phyloP scores from a whole-genome alignment of 2,113 vertebrate genomes.

The Thomomys bottae region DNA sequence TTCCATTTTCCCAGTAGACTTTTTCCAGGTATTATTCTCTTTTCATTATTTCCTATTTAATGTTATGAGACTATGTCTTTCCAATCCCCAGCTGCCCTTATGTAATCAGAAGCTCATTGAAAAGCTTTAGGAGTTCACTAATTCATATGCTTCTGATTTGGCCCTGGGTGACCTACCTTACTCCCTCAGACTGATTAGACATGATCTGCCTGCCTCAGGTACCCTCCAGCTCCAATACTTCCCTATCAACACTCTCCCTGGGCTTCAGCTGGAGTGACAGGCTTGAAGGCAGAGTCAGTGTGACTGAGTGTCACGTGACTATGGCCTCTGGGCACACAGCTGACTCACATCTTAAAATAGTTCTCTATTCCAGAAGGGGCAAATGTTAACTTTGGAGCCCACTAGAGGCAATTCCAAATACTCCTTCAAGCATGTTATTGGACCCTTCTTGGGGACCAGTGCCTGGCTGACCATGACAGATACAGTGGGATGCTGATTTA shows the following conservation, averaged over 20 bases:
- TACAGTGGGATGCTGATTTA: background rate
- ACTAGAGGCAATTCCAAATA: background rate
- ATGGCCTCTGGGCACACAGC: background rate
- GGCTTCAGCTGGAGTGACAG: background rate
- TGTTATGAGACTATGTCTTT: background rate
- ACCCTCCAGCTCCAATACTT: background rate
- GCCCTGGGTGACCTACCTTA: background rate
- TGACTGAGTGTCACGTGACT: background rate
- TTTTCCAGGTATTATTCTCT: slow-evolving; percentile 59
- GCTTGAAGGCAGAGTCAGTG: background rate
- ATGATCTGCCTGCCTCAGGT: background rate
- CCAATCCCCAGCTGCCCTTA: slow-evolving; percentile 1
- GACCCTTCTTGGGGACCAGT: background rate
- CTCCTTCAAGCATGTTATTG: background rate
- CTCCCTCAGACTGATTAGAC: slow-evolving; percentile 8
- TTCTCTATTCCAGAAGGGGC: background rate
- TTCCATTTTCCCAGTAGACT: background rate
- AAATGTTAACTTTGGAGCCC: background rate
- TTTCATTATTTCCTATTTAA: slow-evolving; percentile 70
- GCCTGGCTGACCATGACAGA: background rate
- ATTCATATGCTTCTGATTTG: slow-evolving; percentile 37
- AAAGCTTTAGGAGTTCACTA: slow-evolving; percentile 41
- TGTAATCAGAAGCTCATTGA: slow-evolving; percentile 56
- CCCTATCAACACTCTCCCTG: background rate
- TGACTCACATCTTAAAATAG: background rate